Evolutionary conservation across 2,797 vertebrate species (phyloP).

Genomic region (Halcyon badia): DNA sequence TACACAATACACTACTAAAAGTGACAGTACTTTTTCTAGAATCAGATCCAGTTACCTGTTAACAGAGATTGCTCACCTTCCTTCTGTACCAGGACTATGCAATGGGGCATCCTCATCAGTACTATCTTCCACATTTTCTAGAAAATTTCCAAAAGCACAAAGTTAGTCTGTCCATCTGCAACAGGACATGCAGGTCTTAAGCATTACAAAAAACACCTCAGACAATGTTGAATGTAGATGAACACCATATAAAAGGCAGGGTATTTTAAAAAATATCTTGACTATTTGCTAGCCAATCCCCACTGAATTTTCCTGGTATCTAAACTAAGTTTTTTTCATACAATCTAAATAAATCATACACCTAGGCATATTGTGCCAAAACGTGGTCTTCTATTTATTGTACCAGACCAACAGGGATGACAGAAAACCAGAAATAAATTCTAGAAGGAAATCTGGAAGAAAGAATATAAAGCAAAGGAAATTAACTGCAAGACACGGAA

Average conservation of each 20-base stretch:
- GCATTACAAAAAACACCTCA: background rate
- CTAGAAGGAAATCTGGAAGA: background rate
- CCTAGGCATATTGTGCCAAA: background rate
- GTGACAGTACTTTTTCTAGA: background rate
- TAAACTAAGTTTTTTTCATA: background rate
- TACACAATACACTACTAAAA: background rate
- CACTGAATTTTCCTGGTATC: background rate
- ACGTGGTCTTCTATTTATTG: background rate
- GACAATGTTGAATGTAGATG: background rate
- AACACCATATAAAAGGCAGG: background rate
- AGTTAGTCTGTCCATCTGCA: background rate
- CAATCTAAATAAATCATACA: background rate
- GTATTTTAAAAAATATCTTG: background rate
- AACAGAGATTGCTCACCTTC: slow-evolving; percentile 84
- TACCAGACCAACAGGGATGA: background rate
- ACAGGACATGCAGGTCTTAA: background rate
- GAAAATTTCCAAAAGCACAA: slow-evolving; percentile 52
- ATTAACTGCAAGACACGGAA: background rate
- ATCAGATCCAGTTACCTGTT: background rate
- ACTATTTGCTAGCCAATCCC: background rate
- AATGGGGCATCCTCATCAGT: slow-evolving; percentile 92
- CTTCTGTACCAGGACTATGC: slow-evolving; percentile 91
- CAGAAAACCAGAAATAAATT: background rate
- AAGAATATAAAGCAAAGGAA: slow-evolving; percentile 1
- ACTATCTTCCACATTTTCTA: slow-evolving; percentile 94